These are phyloP conservation scores for Heliothis subflexa DNA, from an alignment of 1,140 invertebrate species.

Conservation along the genomic window DNA sequence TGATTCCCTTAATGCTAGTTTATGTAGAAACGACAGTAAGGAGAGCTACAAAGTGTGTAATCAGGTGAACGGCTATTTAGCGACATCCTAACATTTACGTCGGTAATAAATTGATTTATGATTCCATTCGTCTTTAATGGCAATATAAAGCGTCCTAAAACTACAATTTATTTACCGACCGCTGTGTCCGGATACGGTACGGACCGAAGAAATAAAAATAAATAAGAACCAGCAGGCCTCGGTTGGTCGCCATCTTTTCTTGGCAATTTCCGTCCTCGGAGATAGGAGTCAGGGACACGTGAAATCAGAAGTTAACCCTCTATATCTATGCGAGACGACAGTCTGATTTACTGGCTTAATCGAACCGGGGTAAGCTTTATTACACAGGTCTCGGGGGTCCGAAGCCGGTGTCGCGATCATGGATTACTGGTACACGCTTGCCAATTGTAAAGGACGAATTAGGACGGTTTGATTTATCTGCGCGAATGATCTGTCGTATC, in stretches of 20 bases:
- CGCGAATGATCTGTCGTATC: slow-evolving; percentile 15
- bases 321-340: slow-evolving; percentile 70
- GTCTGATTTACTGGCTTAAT: slow-evolving; percentile 69
- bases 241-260: slow-evolving; percentile 70
- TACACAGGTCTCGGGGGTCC: slow-evolving; percentile 47
- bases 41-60: not conserved
- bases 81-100: slow-evolving; percentile 17
- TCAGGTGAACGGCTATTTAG: slow-evolving; percentile 40
- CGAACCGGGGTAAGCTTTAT: slow-evolving; percentile 62
- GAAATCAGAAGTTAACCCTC: slow-evolving; percentile 77
- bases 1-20: slow-evolving; percentile 11
- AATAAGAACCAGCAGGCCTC: slow-evolving; percentile 68
- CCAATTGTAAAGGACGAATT: slow-evolving; percentile 48
- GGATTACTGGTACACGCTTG: slow-evolving; percentile 44
- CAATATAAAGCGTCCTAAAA: slow-evolving; percentile 46
- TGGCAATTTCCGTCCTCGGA: slow-evolving; percentile 74
- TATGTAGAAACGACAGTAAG: slow-evolving; percentile 12
- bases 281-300: slow-evolving; percentile 78
- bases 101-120: slow-evolving; percentile 47
- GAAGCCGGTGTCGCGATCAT: slow-evolving; percentile 48
- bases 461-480: slow-evolving; percentile 50
- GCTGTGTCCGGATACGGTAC: slow-evolving; percentile 47
- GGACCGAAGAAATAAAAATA: slow-evolving; percentile 73
- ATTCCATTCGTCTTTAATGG: slow-evolving; percentile 36
- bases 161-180: slow-evolving; percentile 55